phyloP scores from a whole-genome alignment of 1,140 invertebrate species.

The Sweltsa coloradensis region DNA sequence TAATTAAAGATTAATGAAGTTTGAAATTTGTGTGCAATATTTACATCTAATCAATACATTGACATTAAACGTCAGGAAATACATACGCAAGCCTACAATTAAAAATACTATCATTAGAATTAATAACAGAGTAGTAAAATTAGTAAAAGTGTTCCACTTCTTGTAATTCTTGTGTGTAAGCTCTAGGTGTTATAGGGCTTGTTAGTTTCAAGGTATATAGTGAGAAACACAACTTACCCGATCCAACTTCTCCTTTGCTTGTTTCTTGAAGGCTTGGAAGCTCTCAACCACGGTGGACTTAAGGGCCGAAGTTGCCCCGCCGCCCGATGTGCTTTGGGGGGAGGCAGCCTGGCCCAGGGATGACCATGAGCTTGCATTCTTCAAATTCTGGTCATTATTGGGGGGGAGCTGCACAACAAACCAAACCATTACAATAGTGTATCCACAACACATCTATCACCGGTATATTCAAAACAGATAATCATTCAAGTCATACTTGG shows the following conservation, averaged over 20 bases:
- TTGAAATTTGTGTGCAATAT: no score
- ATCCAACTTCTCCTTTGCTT: slow-evolving; percentile 89
- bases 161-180: no score
- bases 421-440: neutral
- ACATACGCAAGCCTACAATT: no score
- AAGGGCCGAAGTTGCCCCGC: slow-evolving; percentile 16
- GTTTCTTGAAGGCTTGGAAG: slow-evolving; percentile 81
- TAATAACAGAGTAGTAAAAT: no score
- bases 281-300: slow-evolving; percentile 26
- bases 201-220: neutral
- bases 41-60: no score
- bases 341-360: slow-evolving; percentile 72
- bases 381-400: slow-evolving; percentile 52
- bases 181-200: no score
- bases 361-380: slow-evolving; percentile 88
- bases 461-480: neutral
- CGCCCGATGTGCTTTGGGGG: slow-evolving; percentile 40
- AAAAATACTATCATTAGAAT: no score
- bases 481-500: neutral
- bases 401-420: slow-evolving; percentile 8
- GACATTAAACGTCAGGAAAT: no score
- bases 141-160: no score
- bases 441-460: neutral
- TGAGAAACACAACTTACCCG: slow-evolving; percentile 40
- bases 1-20: no score